Evolutionary conservation across 2,888 invertebrate genomes (phyloP).

Genomic region (Lithophane leautieri): DNA sequence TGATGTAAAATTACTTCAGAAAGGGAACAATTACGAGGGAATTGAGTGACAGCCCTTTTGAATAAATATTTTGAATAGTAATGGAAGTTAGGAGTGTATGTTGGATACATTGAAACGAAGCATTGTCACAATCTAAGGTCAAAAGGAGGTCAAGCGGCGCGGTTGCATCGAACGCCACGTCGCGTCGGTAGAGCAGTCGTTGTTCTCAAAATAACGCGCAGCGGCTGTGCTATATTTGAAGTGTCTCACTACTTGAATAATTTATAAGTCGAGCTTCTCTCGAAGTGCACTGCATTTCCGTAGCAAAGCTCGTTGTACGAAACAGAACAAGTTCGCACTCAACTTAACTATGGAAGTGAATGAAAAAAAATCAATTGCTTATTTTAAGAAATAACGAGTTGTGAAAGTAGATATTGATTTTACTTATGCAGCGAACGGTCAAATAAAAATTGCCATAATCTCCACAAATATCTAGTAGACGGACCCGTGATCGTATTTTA

Average conservation of each 20-base stretch:
- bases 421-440: not conserved
- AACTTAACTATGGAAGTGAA: constrained; percentile 69
- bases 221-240: constrained; percentile 87
- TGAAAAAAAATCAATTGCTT: constrained; percentile 59
- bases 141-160: constrained; percentile 76
- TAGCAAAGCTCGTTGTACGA: constrained; percentile 77
- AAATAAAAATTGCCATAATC: not conserved
- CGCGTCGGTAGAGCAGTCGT: constrained; percentile 73
- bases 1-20: constrained; percentile 4
- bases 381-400: constrained; percentile 43
- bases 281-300: constrained; percentile 85
- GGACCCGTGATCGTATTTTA: not conserved
- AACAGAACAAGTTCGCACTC: constrained; percentile 77
- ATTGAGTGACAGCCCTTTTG: constrained; percentile 44
- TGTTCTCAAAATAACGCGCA: constrained; percentile 87
- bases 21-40: constrained; percentile 2
- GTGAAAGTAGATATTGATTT: constrained; percentile 37
- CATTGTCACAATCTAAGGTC: constrained; percentile 67
- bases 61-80: constrained; percentile 47
- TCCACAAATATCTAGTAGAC: not conserved
- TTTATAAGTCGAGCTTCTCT: constrained; percentile 87
- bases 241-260: constrained; percentile 89
- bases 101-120: constrained; percentile 44
- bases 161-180: constrained; percentile 69
- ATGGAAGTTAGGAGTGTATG: constrained; percentile 41